Base-by-base conservation (phyloP, 2,113 vertebrate genomes). In the Chrysochloris asiatica region DNA sequence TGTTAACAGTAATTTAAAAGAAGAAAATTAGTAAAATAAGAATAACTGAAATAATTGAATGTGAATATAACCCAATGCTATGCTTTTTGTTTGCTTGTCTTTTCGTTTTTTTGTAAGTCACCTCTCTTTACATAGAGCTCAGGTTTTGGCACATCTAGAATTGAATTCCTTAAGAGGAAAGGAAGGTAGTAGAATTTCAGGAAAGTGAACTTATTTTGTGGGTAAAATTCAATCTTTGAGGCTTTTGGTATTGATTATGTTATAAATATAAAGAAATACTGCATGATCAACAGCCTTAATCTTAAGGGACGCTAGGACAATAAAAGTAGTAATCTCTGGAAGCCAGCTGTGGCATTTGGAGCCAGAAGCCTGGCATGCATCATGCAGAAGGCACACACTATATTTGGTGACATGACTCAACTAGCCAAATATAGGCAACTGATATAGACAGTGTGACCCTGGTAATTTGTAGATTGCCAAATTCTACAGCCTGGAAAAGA, bases 341-440 rank as follows among this genome's bases (percentile, higher is more conserved):
- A 90, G 59, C 88, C 76, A 83, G 85, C 63, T 26, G 47, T 50
- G 92, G 86, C 94, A 82, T 86, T 50, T 86, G 83, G 86, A 96
- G 85, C 75, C 85, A 94, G 63, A 84, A 83, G 92, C 88, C 86
- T 95, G 82, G 93, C 88, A 86, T 67, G 80, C 67, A 95, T 93
- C 93, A 81, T 36, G 81, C 84, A 86, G 86, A 89, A 95, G 86
- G 89, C 92, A 86, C 8, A 96, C 80, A 63, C 93, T 96, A 93
- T 96, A 95, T 96, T 96, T 95, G 94, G 94, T 77, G 89, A 91
- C 87, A 92, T 92, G 91, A 96, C 95, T 95, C 96, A 96, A 84
- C 77, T 93, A 69, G 86, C 95, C 94, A 95, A 96, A 96, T 95
- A 96, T 86, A 96, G 95, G 89, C 86, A 95, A 93, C 80, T 84